Conservation (phyloP, 2,113 vertebrate genomes). For the Upupa epops region DNA sequence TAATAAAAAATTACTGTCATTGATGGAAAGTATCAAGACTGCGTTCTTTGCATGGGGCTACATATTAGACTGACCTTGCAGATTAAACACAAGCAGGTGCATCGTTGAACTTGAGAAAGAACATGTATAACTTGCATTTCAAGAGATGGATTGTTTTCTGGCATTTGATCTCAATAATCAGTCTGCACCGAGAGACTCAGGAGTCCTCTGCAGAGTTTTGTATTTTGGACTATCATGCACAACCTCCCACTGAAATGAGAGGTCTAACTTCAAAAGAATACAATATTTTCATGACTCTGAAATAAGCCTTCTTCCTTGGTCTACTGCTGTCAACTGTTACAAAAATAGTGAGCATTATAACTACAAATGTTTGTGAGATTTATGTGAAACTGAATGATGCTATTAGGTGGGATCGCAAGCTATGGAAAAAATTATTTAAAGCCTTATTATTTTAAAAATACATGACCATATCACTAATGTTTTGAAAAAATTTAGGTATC, state of each 20-base stretch:
- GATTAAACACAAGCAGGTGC: neutral
- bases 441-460: neutral
- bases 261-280: neutral
- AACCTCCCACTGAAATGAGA: neutral
- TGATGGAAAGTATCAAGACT: neutral
- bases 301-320: neutral
- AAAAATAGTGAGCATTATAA: neutral
- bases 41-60: neutral
- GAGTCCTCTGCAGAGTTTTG: neutral
- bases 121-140: neutral
- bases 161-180: neutral
- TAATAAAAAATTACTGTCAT: neutral
- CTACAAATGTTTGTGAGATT: neutral
- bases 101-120: neutral
- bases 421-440: neutral
- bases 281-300: neutral
- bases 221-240: neutral
- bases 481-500: conserved; percentile 1
- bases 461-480: neutral
- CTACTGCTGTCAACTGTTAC: neutral
- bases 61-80: neutral
- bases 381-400: neutral
- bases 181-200: neutral
- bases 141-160: neutral
- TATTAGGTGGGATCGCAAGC: neutral